Conservation (phyloP, 2,888 invertebrate species). For the Eristalinus aeneus region DNA sequence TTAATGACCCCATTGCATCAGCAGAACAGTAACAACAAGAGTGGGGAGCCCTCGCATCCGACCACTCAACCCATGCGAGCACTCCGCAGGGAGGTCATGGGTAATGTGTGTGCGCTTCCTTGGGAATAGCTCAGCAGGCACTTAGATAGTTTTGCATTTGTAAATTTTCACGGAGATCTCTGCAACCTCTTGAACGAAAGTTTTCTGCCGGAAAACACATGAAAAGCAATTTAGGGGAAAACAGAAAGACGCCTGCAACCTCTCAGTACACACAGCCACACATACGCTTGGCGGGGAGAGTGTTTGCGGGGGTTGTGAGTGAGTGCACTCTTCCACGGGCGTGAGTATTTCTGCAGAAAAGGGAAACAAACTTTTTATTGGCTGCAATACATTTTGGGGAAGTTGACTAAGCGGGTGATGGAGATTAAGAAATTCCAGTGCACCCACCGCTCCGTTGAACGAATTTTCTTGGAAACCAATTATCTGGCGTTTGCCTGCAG, state of each 20-base stretch:
- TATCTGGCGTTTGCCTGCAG: not conserved
- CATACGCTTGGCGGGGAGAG: not conserved
- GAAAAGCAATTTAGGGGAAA: constrained; percentile 13
- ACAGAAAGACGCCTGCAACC: not conserved
- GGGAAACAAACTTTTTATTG: not conserved
- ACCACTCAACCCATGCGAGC: not conserved
- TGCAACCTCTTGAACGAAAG: not conserved
- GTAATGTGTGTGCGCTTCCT: constrained; percentile 13
- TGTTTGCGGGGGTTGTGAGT: not conserved
- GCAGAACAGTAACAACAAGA: not conserved
- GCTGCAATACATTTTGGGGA: not conserved
- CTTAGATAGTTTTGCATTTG: not conserved
- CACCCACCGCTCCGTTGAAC: not conserved
- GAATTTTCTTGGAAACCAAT: not conserved
- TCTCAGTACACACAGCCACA: not conserved
- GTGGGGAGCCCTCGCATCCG: not conserved
- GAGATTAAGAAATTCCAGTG: not conserved
- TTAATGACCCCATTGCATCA: constrained; percentile 4
- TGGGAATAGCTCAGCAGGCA: not conserved
- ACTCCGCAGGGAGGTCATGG: constrained; percentile 23
- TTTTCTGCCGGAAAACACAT: not conserved
- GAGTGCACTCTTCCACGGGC: not conserved
- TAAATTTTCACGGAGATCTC: not conserved
- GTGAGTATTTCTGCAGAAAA: too few relatives aligned
- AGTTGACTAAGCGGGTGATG: not conserved